Evolutionary conservation across 2,113 vertebrate genomes (phyloP).

Genomic region (Sphyrna mokarran): DNA sequence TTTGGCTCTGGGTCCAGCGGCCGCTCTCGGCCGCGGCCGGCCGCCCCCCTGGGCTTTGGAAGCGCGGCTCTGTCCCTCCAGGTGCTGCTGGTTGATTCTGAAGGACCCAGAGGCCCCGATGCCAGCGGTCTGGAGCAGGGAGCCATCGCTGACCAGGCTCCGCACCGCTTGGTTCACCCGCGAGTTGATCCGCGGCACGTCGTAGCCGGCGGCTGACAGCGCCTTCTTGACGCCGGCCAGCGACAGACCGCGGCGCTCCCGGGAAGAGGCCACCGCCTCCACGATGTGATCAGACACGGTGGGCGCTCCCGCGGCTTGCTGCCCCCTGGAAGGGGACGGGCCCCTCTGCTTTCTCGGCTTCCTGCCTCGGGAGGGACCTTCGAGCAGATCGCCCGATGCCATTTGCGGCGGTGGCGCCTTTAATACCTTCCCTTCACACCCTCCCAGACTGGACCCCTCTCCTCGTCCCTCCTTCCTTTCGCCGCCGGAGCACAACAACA

Average conservation of each 20-base stretch:
- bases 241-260: background rate
- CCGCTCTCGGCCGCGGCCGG: background rate
- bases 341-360: background rate
- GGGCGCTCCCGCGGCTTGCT: background rate
- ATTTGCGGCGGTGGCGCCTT: background rate
- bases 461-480: no score
- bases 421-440: background rate
- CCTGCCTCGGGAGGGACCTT: background rate
- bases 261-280: background rate
- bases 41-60: background rate
- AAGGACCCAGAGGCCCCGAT: constrained; percentile 50
- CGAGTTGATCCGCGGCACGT: constrained; percentile 40
- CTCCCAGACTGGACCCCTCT: no score
- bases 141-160: constrained; percentile 48
- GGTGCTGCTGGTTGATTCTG: constrained; percentile 46
- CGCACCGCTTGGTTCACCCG: constrained; percentile 46
- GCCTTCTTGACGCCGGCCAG: constrained; percentile 43
- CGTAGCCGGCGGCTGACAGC: constrained; percentile 37
- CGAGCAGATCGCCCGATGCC: background rate
- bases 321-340: background rate
- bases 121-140: constrained; percentile 48
- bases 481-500: no score
- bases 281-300: constrained; percentile 44
- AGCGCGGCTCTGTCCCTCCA: background rate
- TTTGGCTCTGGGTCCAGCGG: background rate